Evolutionary conservation across 2,888 invertebrate genomes (phyloP), one percentile per base, ranked within the genome.

Genomic region (Athetis lepigone): DNA sequence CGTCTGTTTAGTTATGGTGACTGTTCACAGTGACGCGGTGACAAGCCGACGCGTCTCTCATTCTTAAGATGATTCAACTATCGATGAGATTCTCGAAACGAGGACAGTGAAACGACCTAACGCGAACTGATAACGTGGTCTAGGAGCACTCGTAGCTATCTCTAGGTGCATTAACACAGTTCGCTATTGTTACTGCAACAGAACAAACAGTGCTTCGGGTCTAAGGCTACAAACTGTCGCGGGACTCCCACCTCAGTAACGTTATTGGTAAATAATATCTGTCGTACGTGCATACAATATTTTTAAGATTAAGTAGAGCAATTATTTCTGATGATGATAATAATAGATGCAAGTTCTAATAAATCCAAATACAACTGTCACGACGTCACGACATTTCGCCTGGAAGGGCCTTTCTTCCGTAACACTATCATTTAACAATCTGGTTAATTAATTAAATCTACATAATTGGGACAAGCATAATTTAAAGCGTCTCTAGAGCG

Each of bases 51-150:
- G 21, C 47, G 50, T 47, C 45, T 68, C 59, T 61, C 65, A 66
- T 64, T 77, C 64, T 68, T 51, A 49, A 69, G 63, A 77, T 77
- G 84, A 84, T 81, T 86, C 82, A 85, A 80, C 77, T 81, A 79
- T 81, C 63, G 77, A 70, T 69, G 77, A 60, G 64, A 77, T 77
- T 81, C 82, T 76, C 75, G 76, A 87, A 92, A 88, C 76, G 89
- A 84, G 93, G 90, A 84, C 92, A 86, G 85, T 85, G 90, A 91
- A 90, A 89, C 90, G 89, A 92, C 90, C 91, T 88, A 87, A 89
- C 78, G 77, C 87, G 85, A 86, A 80, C 87, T 88, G 93, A 93
- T 93, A 93, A 93, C 88, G 83, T 75, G 84, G 85, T 88, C 87
- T 88, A 88, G 85, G 86, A 87, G 84, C 84, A 86, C 84, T 88